These are phyloP conservation scores for Cyrtonyx montezumae DNA, from an alignment of 2,113 vertebrate species.

Conservation along the genomic window DNA sequence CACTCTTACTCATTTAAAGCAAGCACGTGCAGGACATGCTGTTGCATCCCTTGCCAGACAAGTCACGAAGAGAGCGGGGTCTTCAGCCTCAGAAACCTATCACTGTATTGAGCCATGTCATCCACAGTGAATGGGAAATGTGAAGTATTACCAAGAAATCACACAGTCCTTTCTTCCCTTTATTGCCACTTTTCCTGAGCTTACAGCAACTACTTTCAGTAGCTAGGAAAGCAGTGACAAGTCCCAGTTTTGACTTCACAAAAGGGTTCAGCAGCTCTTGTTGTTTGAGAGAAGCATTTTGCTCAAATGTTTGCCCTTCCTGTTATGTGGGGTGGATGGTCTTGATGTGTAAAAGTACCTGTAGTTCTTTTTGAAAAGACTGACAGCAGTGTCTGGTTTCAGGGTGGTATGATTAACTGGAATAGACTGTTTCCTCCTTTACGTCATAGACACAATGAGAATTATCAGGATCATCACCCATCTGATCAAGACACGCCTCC, in stretches of 20 bases:
- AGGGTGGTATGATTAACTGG: constrained; percentile 92
- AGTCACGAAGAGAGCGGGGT: background rate
- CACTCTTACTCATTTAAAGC: background rate
- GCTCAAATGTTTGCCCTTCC: background rate
- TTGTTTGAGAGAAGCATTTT: background rate
- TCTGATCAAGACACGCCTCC: constrained; percentile 77
- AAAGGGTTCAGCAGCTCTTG: background rate
- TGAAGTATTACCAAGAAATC: background rate
- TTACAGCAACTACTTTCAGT: background rate
- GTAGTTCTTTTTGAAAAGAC: background rate
- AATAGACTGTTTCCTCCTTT: constrained; percentile 89
- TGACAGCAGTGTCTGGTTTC: constrained; percentile 48
- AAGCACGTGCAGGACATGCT: background rate
- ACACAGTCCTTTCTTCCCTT: background rate
- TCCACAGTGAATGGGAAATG: background rate
- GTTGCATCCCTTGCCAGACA: background rate
- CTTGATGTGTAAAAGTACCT: background rate
- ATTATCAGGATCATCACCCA: constrained; percentile 74
- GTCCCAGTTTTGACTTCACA: background rate
- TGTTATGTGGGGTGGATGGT: background rate
- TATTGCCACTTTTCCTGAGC: background rate
- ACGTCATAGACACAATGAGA: constrained; percentile 82
- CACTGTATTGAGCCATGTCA: background rate
- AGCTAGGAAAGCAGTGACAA: background rate
- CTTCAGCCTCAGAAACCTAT: background rate